Conservation (phyloP, 2,888 invertebrate species). For the Drosophila multiciliata region DNA sequence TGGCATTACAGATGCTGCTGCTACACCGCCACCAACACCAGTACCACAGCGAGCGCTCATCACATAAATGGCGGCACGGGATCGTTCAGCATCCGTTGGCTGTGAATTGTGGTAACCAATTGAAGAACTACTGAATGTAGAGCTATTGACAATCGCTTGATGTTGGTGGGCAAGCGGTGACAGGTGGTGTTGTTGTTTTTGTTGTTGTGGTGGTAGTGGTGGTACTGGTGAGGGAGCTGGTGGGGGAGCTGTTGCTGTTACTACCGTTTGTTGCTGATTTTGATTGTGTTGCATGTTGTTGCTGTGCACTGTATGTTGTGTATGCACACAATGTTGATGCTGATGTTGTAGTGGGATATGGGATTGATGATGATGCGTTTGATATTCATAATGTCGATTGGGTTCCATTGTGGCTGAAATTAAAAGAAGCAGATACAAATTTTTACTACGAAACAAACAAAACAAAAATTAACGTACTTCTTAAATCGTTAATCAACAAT, state of each 20-base stretch:
- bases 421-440: background rate
- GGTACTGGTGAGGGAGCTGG: background rate
- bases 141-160: slow-evolving; percentile 18
- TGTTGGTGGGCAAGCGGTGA: slow-evolving; percentile 11
- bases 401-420: slow-evolving; percentile 75
- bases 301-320: slow-evolving; percentile 37
- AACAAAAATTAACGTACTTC: background rate
- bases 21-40: slow-evolving; percentile 11
- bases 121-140: slow-evolving; percentile 35
- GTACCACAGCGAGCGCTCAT: slow-evolving; percentile 27
- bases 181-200: slow-evolving; percentile 13
- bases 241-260: slow-evolving; percentile 35
- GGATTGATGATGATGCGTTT: slow-evolving; percentile 67
- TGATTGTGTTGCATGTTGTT: slow-evolving; percentile 33
- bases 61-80: slow-evolving; percentile 44
- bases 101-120: slow-evolving; percentile 40
- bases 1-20: slow-evolving; percentile 51
- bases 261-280: slow-evolving; percentile 12
- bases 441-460: background rate
- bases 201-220: slow-evolving; percentile 17
- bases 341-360: slow-evolving; percentile 45
- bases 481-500: background rate
- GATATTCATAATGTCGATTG: slow-evolving; percentile 80
- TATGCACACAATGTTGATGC: slow-evolving; percentile 42
- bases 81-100: slow-evolving; percentile 29